Conservation (phyloP, 2,888 invertebrate species). For the Drosophila melanosoma region DNA sequence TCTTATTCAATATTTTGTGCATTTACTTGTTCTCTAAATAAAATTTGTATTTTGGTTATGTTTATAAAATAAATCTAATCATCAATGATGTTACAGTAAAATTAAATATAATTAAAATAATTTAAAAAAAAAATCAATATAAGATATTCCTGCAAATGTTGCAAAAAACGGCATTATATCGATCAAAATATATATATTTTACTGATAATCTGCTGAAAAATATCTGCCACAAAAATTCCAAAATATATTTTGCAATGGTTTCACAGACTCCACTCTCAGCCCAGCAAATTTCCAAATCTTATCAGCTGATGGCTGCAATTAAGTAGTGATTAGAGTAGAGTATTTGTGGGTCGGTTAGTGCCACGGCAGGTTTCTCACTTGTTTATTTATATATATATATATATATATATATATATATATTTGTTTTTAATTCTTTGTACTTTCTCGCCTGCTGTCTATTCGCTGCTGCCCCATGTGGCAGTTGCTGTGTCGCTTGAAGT, state of each 20-base stretch:
- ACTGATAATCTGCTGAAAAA: neutral
- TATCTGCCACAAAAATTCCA: neutral
- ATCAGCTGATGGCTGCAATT: neutral
- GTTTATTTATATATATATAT: neutral
- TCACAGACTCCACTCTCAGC: neutral
- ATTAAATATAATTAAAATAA: too few relatives aligned
- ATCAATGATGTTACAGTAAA: too few relatives aligned
- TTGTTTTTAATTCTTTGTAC: neutral
- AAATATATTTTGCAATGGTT: too few relatives aligned
- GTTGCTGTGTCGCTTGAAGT: constrained; percentile 62
- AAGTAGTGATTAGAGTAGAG: neutral
- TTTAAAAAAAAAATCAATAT: too few relatives aligned
- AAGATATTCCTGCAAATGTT: neutral
- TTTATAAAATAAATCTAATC: too few relatives aligned
- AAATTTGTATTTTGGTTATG: too few relatives aligned
- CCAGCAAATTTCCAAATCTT: neutral
- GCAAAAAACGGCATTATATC: neutral
- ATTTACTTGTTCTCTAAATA: too few relatives aligned
- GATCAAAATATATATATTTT: neutral
- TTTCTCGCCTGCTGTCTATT: constrained; percentile 26
- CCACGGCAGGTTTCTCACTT: neutral
- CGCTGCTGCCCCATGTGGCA: constrained; percentile 9
- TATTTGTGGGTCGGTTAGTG: neutral
- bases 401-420: neutral
- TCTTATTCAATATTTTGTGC: too few relatives aligned